Evolutionary conservation across 2,888 invertebrate species (phyloP).

Genomic region (Trichopria drosophilae): DNA sequence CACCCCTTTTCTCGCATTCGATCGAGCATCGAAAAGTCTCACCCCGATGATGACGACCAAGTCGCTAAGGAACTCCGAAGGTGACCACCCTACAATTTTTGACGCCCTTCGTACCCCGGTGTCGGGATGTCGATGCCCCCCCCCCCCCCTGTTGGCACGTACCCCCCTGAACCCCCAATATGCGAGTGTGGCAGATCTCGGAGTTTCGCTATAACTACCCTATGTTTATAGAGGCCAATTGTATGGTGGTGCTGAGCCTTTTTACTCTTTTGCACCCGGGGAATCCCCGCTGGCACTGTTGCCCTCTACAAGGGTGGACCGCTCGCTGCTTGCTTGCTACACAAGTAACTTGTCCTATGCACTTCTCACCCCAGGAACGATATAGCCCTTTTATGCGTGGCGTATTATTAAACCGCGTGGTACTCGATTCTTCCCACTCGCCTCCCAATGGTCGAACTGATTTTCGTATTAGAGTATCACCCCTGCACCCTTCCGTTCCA

Average conservation of each 20-base stretch:
- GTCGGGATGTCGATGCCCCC: conserved; percentile 5
- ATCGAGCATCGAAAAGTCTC: conserved; percentile 42
- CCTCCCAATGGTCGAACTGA: no score
- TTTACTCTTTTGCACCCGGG: conserved; percentile 43
- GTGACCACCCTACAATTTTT: conserved; percentile 48
- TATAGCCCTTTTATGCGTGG: no score
- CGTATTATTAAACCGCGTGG: no score
- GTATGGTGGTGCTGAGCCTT: conserved; percentile 45
- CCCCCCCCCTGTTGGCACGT: conserved; percentile 7
- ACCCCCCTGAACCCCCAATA: conserved; percentile 34
- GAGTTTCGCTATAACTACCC: conserved; percentile 50
- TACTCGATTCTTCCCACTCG: no score
- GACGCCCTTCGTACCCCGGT: conserved; percentile 16
- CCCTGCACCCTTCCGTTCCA: no score
- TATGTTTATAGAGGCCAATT: conserved; percentile 53
- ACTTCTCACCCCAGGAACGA: conserved; percentile 36
- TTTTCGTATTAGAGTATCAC: no score
- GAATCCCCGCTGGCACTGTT: conserved; percentile 51
- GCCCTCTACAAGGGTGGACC: conserved; percentile 43
- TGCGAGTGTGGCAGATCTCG: conserved; percentile 26
- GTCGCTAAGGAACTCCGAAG: conserved; percentile 35
- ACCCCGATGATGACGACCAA: conserved; percentile 33
- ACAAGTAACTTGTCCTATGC: conserved; percentile 34
- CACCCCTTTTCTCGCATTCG: conserved; percentile 26
- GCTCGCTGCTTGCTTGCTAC: conserved; percentile 35